A percentile compares a stretch with the other conserved stretches of the same genome.
phyloP scores from a whole-genome alignment of 2,888 invertebrate species.

The Eutolmus rufibarbis region DNA sequence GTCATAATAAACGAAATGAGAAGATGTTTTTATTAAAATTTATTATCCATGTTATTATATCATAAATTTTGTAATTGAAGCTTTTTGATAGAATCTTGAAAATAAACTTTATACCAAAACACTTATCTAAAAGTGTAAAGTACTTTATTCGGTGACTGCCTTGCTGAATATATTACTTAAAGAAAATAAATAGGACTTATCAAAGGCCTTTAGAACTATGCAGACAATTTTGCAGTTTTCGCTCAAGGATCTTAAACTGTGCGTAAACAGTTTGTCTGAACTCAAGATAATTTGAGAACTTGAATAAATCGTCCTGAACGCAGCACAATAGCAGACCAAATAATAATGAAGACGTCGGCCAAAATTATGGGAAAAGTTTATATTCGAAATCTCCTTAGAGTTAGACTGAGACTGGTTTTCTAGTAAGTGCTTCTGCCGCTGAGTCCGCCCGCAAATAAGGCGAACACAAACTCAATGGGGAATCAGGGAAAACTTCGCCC shows the following conservation, averaged over 20 bases:
- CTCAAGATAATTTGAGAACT: neutral
- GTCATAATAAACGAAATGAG: no score
- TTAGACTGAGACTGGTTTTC: neutral
- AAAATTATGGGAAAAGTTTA: neutral
- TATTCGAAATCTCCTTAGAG: neutral
- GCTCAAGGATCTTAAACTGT: neutral
- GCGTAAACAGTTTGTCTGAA: neutral
- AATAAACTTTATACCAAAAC: neutral
- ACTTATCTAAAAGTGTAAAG: neutral
- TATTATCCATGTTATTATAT: no score
- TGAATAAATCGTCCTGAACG: neutral
- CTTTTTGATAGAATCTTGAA: neutral
- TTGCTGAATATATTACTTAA: neutral
- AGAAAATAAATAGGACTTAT: neutral
- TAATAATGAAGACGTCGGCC: neutral
- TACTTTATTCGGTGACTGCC: neutral
- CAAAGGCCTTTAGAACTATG: neutral
- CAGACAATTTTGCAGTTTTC: neutral
- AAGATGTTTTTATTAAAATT: no score
- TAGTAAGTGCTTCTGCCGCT: neutral
- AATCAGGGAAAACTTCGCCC: neutral
- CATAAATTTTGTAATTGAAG: no score
- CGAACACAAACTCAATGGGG: neutral
- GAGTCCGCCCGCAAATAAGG: neutral
- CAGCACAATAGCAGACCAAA: neutral